A percentile compares a stretch with the other conserved stretches of the same genome.
Evolutionary conservation across 2,888 invertebrate species (phyloP).

Genomic region (Conops quadrifasciatus): DNA sequence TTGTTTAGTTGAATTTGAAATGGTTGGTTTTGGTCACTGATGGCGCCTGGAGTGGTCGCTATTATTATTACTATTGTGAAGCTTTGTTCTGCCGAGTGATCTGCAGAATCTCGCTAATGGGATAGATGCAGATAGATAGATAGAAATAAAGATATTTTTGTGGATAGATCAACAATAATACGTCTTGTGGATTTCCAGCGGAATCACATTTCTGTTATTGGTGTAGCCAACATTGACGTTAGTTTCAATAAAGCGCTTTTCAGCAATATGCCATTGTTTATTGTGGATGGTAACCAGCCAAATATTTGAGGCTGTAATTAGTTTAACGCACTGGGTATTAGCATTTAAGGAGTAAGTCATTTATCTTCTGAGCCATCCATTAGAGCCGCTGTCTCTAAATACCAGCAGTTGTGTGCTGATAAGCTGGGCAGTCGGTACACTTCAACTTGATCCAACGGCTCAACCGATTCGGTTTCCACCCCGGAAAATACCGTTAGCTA

Average conservation of each 20-base stretch:
- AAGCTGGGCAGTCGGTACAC: background rate
- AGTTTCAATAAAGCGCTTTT: background rate
- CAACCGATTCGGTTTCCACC: conserved; percentile 23
- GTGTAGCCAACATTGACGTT: background rate
- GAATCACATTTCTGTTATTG: conserved; percentile 46
- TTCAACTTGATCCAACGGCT: background rate
- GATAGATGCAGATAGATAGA: too few species aligned
- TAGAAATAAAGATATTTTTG: too few species aligned
- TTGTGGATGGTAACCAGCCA: background rate
- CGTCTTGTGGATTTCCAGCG: too few species aligned
- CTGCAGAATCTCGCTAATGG: too few species aligned
- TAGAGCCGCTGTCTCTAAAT: background rate
- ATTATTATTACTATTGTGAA: too few species aligned
- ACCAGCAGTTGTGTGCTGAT: background rate
- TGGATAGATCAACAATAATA: too few species aligned
- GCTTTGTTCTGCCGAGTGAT: too few species aligned
- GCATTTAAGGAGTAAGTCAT: background rate
- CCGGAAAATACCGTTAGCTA: conserved; percentile 27
- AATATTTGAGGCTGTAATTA: background rate
- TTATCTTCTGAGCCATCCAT: background rate
- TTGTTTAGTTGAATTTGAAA: too few species aligned
- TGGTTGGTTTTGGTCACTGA: too few species aligned
- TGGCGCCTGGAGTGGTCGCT: too few species aligned
- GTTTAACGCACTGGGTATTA: background rate
- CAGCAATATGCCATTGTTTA: background rate